Evolutionary conservation across 2,888 invertebrate genomes (phyloP).

Genomic region (Tricholauxania praeusta): DNA sequence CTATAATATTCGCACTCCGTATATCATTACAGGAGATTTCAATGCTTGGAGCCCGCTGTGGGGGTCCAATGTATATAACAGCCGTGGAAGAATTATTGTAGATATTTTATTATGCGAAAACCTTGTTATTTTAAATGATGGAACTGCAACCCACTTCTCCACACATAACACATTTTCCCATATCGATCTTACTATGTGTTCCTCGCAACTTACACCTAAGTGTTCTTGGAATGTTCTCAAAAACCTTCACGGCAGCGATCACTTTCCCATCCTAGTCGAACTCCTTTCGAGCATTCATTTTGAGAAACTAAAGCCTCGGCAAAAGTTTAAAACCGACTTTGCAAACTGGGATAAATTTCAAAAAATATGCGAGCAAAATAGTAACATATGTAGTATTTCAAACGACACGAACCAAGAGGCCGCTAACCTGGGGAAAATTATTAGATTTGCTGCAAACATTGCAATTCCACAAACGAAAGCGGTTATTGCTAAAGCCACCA

Average conservation of each 20-base stretch:
- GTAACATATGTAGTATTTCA: not conserved
- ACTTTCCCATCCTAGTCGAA: not conserved
- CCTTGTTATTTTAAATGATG: not conserved
- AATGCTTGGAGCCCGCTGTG: not conserved
- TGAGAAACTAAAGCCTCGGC: not conserved
- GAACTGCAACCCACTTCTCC: not conserved
- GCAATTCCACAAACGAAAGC: constrained; percentile 9
- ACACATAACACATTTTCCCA: not conserved
- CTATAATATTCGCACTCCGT: too few relatives aligned
- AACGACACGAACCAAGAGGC: not conserved
- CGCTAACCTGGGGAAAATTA: constrained; percentile 1
- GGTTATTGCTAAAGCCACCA: not conserved
- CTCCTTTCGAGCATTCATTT: not conserved
- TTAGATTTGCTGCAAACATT: not conserved
- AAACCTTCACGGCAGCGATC: not conserved
- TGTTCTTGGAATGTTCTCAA: not conserved
- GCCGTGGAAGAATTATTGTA: not conserved
- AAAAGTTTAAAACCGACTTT: not conserved
- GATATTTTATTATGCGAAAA: not conserved
- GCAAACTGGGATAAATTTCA: not conserved
- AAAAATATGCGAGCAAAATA: not conserved
- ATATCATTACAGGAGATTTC: not conserved
- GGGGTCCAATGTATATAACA: not conserved
- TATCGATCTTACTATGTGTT: not conserved
- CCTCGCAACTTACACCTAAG: not conserved